Conservation (phyloP, 2,888 invertebrate species). For the Scaptomyza tumidula region DNA sequence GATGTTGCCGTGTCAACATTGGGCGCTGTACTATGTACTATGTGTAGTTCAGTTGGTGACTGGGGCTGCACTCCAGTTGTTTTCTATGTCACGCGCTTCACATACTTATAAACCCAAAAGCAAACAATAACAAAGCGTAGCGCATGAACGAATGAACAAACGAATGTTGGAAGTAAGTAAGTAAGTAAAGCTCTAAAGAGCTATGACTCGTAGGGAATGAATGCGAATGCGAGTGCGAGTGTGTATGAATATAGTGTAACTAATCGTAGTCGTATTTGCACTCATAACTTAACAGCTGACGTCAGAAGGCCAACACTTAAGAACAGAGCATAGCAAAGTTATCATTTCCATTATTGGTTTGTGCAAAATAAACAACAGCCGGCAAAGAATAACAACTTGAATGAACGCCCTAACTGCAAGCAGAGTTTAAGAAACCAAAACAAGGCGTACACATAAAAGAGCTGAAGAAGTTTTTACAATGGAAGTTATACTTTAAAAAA, state of each 20-base stretch:
- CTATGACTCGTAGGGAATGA: conserved; percentile 30
- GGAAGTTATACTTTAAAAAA: too few species aligned
- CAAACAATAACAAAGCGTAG: conserved; percentile 56
- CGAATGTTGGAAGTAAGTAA: conserved; percentile 12
- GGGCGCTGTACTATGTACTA: conserved; percentile 1
- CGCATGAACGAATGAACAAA: conserved; percentile 12
- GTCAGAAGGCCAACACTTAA: conserved; percentile 56
- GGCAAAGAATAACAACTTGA: conserved; percentile 27
- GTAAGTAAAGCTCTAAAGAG: conserved; percentile 16
- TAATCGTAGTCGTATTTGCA: conserved; percentile 7
- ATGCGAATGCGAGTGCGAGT: not conserved
- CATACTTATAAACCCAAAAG: conserved; percentile 42
- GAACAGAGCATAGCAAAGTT: conserved; percentile 8
- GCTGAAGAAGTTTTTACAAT: not conserved
- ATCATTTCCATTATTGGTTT: not conserved
- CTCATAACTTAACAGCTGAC: conserved; percentile 35
- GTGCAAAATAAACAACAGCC: conserved; percentile 34
- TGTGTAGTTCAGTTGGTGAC: conserved; percentile 47
- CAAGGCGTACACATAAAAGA: too few species aligned
- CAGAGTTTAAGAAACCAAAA: not conserved
- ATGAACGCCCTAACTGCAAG: not conserved
- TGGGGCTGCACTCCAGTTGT: conserved; percentile 59
- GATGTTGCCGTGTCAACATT: conserved; percentile 50
- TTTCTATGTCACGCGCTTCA: conserved; percentile 67
- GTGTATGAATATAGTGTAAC: not conserved